These are phyloP conservation scores for Labeo catla DNA, from an alignment of 2,113 vertebrate species.

Conservation along the genomic window DNA sequence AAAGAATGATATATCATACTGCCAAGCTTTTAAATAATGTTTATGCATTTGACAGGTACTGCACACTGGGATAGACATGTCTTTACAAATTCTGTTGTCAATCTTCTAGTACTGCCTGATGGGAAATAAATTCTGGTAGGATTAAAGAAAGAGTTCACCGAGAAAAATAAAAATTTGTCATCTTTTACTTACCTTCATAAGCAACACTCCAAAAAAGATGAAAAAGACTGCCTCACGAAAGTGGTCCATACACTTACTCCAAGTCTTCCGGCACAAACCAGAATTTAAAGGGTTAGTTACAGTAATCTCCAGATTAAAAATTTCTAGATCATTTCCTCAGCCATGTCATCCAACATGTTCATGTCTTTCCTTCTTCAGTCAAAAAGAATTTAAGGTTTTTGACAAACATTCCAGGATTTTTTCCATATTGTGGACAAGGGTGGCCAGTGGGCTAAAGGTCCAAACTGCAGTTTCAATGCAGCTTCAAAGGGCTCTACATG, in stretches of 20 bases:
- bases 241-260: background rate
- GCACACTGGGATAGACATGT: background rate
- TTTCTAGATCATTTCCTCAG: too few species aligned
- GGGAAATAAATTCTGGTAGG: background rate
- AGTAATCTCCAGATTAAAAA: too few species aligned
- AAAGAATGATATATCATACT: conserved; percentile 29
- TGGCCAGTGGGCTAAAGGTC: too few species aligned
- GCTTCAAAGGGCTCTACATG: too few species aligned
- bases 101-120: background rate
- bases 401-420: too few species aligned
- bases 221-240: background rate
- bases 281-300: background rate
- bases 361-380: too few species aligned
- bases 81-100: background rate
- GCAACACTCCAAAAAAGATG: background rate
- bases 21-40: conserved; percentile 26
- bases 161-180: background rate
- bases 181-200: background rate
- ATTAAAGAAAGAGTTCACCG: background rate
- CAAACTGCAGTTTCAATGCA: too few species aligned
- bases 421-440: too few species aligned
- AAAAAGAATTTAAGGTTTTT: too few species aligned
- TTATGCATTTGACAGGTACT: background rate
- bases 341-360: too few species aligned
- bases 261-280: background rate